Percentiles rank a stretch among this genome's conserved stretches.
Conservation (phyloP, 30 jellyfish, hydroid and myxozoan genomes). For the Pelagia noctiluca region DNA sequence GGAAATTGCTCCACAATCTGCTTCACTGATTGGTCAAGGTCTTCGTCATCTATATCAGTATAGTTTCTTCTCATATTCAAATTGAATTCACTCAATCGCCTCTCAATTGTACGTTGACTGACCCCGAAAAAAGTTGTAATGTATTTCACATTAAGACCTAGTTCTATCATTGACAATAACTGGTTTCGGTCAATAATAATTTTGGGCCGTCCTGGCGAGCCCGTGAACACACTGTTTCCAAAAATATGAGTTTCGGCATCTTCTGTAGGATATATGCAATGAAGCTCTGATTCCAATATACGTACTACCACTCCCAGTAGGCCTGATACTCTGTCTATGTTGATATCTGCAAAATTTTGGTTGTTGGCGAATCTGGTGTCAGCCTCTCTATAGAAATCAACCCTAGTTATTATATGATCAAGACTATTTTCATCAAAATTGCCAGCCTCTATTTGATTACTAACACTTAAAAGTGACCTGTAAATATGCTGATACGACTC, state of each 20-base stretch:
- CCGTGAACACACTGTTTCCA: no score
- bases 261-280: not conserved
- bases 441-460: not conserved
- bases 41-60: no score
- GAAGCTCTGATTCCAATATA: constrained; percentile 1
- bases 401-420: not conserved
- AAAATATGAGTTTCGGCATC: not conserved
- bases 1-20: no score
- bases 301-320: not conserved
- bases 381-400: not conserved
- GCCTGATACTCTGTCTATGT: not conserved
- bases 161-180: no score
- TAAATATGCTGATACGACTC: not conserved
- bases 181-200: no score
- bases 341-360: not conserved
- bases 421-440: not conserved
- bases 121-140: no score
- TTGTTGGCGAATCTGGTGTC: not conserved
- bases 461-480: not conserved
- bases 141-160: no score
- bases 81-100: no score
- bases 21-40: no score
- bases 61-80: no score
- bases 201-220: no score
- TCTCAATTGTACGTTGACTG: no score